These are phyloP conservation scores for Enoplosus armatus DNA, from an alignment of 2,797 vertebrate genomes.

Conservation along the genomic window DNA sequence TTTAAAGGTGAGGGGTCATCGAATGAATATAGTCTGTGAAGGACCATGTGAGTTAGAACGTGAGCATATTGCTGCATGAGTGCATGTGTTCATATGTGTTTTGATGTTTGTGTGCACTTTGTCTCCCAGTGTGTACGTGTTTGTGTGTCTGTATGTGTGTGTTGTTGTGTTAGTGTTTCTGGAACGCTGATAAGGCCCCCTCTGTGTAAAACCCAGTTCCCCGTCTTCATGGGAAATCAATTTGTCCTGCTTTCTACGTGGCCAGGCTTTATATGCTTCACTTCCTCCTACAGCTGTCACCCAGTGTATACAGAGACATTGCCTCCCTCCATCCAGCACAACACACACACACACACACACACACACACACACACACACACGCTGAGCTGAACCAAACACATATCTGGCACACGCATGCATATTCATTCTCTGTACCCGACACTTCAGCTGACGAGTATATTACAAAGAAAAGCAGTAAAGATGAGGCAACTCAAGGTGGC, in stretches of 20 bases:
- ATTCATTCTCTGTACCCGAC: slow-evolving; percentile 42
- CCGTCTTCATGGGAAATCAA: slow-evolving; percentile 79
- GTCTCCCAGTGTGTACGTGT: slow-evolving; percentile 12
- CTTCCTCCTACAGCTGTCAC: slow-evolving; percentile 63
- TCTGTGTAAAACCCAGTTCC: slow-evolving; percentile 49
- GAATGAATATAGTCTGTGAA: neutral
- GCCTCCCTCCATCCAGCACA: slow-evolving; percentile 29
- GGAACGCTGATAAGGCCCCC: slow-evolving; percentile 53
- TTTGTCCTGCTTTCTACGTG: slow-evolving; percentile 70
- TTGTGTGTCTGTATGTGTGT: slow-evolving; percentile 30
- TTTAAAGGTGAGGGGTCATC: neutral
- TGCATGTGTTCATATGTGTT: too few species aligned
- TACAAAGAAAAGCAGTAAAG: slow-evolving; percentile 43
- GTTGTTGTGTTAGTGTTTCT: slow-evolving; percentile 36
- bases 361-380: slow-evolving; percentile 6
- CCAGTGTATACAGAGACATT: slow-evolving; percentile 45
- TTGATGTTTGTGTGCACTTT: neutral
- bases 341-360: slow-evolving; percentile 3
- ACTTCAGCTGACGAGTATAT: slow-evolving; percentile 66
- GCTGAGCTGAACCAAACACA: slow-evolving; percentile 51
- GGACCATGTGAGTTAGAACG: neutral
- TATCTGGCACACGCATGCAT: slow-evolving; percentile 48
- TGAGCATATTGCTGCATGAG: neutral
- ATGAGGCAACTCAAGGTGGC: slow-evolving; percentile 44
- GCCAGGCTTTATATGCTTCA: slow-evolving; percentile 71